These are phyloP conservation scores for Wiebesia pumilae DNA, from an alignment of 1,140 invertebrate genomes.

Conservation along the genomic window DNA sequence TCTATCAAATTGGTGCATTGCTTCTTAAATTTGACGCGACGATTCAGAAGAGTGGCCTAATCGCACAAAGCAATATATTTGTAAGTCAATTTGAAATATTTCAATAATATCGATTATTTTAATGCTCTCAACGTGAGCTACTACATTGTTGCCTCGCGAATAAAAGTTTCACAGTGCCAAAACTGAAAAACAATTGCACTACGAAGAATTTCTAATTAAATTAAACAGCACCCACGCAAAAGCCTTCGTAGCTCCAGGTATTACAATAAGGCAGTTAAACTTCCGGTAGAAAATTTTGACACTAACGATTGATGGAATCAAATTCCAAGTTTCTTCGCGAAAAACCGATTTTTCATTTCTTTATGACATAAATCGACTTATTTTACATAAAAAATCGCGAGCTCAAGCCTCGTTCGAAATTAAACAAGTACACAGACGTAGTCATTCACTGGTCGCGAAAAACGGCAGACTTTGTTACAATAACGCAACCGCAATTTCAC, in stretches of 20 bases:
- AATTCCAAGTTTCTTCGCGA: background rate
- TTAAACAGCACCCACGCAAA: no score
- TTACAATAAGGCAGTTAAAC: background rate
- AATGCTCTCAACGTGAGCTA: no score
- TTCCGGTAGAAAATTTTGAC: background rate
- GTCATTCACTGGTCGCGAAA: no score
- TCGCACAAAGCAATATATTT: background rate
- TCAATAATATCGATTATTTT: background rate
- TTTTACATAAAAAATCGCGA: constrained; percentile 7
- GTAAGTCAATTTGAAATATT: constrained; percentile 34
- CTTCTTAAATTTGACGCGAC: constrained; percentile 60
- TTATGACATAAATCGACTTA: background rate
- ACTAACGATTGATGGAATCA: background rate
- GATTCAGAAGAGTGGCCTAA: constrained; percentile 45
- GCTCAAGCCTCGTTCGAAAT: no score
- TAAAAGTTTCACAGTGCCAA: no score
- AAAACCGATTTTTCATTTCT: background rate
- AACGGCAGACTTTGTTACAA: no score
- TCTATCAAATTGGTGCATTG: constrained; percentile 54
- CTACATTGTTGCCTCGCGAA: no score
- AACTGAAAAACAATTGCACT: no score
- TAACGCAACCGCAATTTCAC: no score
- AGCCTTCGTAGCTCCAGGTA: no score
- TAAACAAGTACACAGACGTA: no score
- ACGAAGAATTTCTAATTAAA: no score